These are phyloP conservation scores for Lottia scabra DNA, from an alignment of 2,888 invertebrate species.

Conservation along the genomic window DNA sequence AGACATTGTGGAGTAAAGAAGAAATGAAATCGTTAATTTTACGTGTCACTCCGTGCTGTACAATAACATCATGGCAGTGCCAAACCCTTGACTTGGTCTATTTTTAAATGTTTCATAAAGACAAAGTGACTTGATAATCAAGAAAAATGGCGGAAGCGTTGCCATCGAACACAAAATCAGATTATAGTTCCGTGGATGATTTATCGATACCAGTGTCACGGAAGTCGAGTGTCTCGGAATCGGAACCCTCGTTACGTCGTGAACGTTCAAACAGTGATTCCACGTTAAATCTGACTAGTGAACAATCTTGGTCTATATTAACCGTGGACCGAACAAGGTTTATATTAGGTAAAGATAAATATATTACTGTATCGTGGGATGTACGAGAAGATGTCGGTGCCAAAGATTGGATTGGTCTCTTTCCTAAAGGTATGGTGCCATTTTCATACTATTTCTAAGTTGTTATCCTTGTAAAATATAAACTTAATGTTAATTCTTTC, in stretches of 20 bases:
- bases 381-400: slow-evolving; percentile 66
- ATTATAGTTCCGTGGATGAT: slow-evolving; percentile 52
- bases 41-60: no score
- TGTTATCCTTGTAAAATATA: no score
- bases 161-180: slow-evolving; percentile 35
- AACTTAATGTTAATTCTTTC: no score
- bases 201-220: slow-evolving; percentile 52
- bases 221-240: slow-evolving; percentile 38
- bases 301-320: slow-evolving; percentile 57
- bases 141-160: slow-evolving; percentile 36
- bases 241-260: slow-evolving; percentile 45
- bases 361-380: slow-evolving; percentile 67
- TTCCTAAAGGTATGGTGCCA: slow-evolving; percentile 60
- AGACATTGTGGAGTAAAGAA: no score
- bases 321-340: slow-evolving; percentile 62
- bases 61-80: no score
- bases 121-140: no score
- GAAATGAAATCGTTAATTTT: no score
- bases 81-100: no score
- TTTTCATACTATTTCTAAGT: neutral
- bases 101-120: no score
- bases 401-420: slow-evolving; percentile 70
- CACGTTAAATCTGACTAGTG: slow-evolving; percentile 45
- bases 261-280: slow-evolving; percentile 64
- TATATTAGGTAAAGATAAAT: slow-evolving; percentile 48